Base-by-base conservation (phyloP, 2,113 vertebrate species). In the Toxotes chatareus region DNA sequence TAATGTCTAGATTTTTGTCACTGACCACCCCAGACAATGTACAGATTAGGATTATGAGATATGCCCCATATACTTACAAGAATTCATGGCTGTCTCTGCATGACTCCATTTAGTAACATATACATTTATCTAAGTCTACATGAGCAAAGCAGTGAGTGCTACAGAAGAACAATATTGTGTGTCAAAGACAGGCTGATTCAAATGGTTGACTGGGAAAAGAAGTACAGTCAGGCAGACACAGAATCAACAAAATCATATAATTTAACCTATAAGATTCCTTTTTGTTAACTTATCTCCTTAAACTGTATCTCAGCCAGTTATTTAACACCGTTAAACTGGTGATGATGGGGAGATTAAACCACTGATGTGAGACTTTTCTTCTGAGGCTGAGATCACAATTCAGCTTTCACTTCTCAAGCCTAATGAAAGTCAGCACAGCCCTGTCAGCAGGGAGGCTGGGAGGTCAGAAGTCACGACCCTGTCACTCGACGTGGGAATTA, bases 401-500 rank as follows among this genome's bases (percentile, higher is more conserved):
- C 40, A 66, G 59, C 77, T 85, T 72, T 79, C 23, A 74, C 27
- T 23, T 27, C 7, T 72, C 56, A 56, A 62, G 57, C 40, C 60
- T 77, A 75, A 81, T 88, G 57, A 86, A 89, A 73, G 69, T 82
- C 86, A 55, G 62, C 32, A 68, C 16, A 17, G 60, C 17, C 40
- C 60, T 77, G 78, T 75, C 76, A 64, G 40, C 12, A 14, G 13
- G 23, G 46, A 75, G 42, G 23, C 36, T 19, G n/a, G n/a, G 10
- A 53, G 62, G 80, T 86, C 76, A 84, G 21, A 76, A 44, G 86
- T 63, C 72, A 19, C 19, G 84, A 87, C 87, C 49, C 32, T n/a
- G 71, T 88, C 83, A 86, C 47, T 84, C 84, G 49, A 47, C 57
- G 19, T 73, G 75, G 63, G 81, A 84, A 85, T 82, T 78, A 38